phyloP scores from a whole-genome alignment of 2,797 vertebrate species.

The Tarsius wallacei region DNA sequence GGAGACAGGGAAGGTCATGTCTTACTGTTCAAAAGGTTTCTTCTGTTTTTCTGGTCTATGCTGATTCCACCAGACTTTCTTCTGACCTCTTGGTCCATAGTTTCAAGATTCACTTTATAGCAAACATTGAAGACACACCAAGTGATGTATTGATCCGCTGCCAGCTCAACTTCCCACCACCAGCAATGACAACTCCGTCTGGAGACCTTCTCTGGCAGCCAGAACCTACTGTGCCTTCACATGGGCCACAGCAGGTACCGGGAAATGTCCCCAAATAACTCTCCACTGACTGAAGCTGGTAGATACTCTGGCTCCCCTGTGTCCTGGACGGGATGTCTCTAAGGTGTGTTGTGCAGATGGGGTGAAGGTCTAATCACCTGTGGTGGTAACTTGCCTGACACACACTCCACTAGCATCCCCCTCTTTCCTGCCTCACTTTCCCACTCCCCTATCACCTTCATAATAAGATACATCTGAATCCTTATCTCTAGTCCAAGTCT shows the following conservation, averaged over 20 bases:
- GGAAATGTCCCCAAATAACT: background rate
- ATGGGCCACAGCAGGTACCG: background rate
- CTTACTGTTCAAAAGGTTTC: constrained; percentile 14
- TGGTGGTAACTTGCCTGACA: background rate
- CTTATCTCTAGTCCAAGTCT: background rate
- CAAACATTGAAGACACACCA: background rate
- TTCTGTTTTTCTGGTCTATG: background rate
- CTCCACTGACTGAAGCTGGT: background rate
- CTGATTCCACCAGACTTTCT: background rate
- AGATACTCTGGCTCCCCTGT: background rate
- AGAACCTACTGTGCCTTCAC: background rate
- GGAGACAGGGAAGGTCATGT: background rate
- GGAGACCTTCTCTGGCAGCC: background rate
- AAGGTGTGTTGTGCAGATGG: background rate
- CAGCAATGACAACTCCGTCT: background rate
- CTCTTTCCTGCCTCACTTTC: constrained; percentile 9
- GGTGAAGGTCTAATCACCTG: background rate
- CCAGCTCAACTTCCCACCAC: background rate
- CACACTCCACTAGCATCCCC: background rate
- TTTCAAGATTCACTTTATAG: background rate
- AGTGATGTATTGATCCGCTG: background rate
- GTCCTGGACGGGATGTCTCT: background rate
- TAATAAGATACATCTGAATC: constrained; percentile 34
- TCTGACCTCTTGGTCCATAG: background rate
- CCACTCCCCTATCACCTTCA: background rate